phyloP scores from a whole-genome alignment of 2,888 invertebrate species.

The Drosophila borborema region DNA sequence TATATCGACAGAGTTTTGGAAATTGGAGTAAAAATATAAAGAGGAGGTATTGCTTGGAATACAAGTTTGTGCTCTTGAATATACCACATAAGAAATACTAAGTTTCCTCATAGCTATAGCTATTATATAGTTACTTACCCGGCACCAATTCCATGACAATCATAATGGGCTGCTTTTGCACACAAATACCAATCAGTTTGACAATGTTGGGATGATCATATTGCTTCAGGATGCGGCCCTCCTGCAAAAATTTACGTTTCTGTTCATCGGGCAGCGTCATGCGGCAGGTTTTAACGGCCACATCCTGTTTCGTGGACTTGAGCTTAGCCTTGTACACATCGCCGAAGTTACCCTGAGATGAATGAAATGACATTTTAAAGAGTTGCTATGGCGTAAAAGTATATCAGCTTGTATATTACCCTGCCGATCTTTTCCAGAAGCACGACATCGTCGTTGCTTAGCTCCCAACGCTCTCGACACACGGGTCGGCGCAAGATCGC shows the following conservation, averaged over 20 bases:
- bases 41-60: no score
- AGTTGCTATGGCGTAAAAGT: no score
- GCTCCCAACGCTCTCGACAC: constrained; percentile 96
- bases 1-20: no score
- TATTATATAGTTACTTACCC: constrained; percentile 53
- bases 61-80: no score
- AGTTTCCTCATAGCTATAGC: no score
- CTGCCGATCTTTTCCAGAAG: constrained; percentile 96
- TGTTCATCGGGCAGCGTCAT: constrained; percentile 97
- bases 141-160: constrained; percentile 98
- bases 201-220: constrained; percentile 99
- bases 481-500: constrained; percentile 95
- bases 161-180: constrained; percentile 99
- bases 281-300: constrained; percentile 98
- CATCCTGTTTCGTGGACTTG: constrained; percentile 92
- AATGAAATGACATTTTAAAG: background rate
- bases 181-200: constrained; percentile 97
- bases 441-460: constrained; percentile 97
- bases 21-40: no score
- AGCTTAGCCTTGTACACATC: constrained; percentile 97
- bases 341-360: constrained; percentile 96
- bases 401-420: constrained; percentile 86
- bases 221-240: constrained; percentile 97
- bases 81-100: no score
- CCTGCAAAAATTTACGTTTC: constrained; percentile 97